Conservation (phyloP, 2,888 invertebrate genomes). For the Drosophila eohydei region DNA sequence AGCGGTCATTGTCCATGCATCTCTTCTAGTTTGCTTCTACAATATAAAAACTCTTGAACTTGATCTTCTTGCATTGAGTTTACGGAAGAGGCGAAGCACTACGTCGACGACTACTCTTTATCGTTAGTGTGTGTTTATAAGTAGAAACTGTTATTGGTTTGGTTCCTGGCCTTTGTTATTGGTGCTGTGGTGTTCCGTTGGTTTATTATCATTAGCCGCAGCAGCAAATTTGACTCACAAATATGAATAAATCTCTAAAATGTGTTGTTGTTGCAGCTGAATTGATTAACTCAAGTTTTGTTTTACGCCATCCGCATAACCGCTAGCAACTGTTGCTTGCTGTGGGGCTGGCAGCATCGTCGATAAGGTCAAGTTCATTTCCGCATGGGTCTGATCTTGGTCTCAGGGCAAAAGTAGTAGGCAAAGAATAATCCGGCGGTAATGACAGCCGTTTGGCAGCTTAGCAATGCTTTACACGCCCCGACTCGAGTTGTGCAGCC, state of each 20-base stretch:
- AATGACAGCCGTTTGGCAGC: slow-evolving; percentile 39
- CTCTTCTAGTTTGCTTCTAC: slow-evolving; percentile 40
- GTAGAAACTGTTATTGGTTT: slow-evolving; percentile 32
- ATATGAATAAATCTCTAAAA: slow-evolving; percentile 44
- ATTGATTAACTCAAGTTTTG: slow-evolving; percentile 67
- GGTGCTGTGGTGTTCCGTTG: slow-evolving; percentile 59
- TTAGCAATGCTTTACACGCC: slow-evolving; percentile 3
- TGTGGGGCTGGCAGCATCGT: slow-evolving; percentile 36
- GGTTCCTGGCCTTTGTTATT: slow-evolving; percentile 44
- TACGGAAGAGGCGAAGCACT: slow-evolving; percentile 49
- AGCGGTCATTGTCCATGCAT: slow-evolving; percentile 27
- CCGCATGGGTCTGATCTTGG: slow-evolving; percentile 59
- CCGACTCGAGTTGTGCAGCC: slow-evolving; percentile 23
- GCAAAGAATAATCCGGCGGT: slow-evolving; percentile 35
- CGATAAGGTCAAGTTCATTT: slow-evolving; percentile 79
- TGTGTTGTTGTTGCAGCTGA: slow-evolving; percentile 38
- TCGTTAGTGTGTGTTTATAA: slow-evolving; percentile 2
- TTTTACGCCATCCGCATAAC: slow-evolving; percentile 50
- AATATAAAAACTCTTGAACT: slow-evolving; percentile 56
- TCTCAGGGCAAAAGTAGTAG: slow-evolving; percentile 17
- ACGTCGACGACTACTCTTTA: slow-evolving; percentile 26
- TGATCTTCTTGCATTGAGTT: slow-evolving; percentile 46
- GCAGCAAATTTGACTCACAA: slow-evolving; percentile 64
- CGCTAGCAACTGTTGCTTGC: slow-evolving; percentile 29
- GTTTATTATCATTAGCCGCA: slow-evolving; percentile 61